Conservation (phyloP, 1,140 invertebrate species). For the Cepaea nemoralis region DNA sequence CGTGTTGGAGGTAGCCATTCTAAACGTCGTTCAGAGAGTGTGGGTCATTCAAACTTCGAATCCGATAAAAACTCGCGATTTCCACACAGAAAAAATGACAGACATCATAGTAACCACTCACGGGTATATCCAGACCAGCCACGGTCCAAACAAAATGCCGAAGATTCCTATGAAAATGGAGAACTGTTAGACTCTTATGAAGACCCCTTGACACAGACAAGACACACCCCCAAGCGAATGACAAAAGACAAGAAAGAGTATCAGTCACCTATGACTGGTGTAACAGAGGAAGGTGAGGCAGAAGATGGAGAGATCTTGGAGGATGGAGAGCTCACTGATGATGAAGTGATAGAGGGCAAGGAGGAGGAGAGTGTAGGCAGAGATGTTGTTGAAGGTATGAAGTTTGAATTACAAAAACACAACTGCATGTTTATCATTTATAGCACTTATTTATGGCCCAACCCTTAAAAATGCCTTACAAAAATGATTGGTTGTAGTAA, state of each 20-base stretch:
- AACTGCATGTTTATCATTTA: neutral
- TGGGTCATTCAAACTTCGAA: neutral
- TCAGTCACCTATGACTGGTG: neutral
- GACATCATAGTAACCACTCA: neutral
- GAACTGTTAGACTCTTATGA: neutral
- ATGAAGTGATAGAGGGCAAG: constrained; percentile 14
- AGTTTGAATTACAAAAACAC: neutral
- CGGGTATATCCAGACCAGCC: neutral
- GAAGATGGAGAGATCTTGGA: constrained; percentile 41
- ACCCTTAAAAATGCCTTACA: too few species aligned
- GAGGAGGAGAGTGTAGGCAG: neutral
- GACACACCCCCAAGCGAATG: neutral
- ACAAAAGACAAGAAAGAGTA: neutral
- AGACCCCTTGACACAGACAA: neutral
- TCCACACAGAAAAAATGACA: constrained; percentile 20
- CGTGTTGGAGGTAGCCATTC: neutral
- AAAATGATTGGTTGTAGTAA: too few species aligned
- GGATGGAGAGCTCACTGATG: constrained; percentile 42
- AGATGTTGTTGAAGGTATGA: constrained; percentile 14
- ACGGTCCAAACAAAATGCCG: neutral
- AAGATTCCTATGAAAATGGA: neutral
- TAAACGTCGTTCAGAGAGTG: neutral
- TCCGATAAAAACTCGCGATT: neutral
- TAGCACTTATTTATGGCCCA: too few species aligned
- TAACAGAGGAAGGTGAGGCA: constrained; percentile 16